A percentile compares a stretch with the other conserved stretches of the same genome.
Conservation (phyloP, 2,888 invertebrate species). For the Papilio gigon region DNA sequence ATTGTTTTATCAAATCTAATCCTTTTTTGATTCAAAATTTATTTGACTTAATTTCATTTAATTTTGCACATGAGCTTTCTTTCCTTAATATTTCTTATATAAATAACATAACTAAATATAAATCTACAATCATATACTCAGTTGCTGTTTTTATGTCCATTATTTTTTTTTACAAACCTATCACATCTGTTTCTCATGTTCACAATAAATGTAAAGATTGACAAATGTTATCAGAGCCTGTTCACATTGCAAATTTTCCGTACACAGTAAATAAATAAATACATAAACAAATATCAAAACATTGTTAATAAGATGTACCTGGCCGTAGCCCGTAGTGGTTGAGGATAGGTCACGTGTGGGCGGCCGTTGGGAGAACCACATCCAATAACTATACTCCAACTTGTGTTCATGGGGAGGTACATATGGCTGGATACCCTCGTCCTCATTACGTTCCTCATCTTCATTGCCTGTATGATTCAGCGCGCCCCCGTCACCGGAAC, state of each 20-base stretch:
- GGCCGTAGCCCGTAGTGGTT: conserved; percentile 76
- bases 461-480: conserved; percentile 65
- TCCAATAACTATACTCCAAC: conserved; percentile 95
- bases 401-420: conserved; percentile 94
- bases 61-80: no score
- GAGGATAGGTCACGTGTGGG: conserved; percentile 73
- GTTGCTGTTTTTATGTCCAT: not conserved
- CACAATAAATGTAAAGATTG: not conserved
- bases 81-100: no score
- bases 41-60: no score
- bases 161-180: not conserved
- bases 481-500: conserved; percentile 61
- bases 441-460: conserved; percentile 70
- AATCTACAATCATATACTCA: no score
- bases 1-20: no score
- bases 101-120: no score
- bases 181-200: not conserved
- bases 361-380: conserved; percentile 90
- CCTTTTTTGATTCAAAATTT: no score
- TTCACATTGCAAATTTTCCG: no score
- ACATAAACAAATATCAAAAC: conserved; percentile 8
- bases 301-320: conserved; percentile 57
- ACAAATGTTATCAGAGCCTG: not conserved
- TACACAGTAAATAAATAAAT: conserved; percentile 19
- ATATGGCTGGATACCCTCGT: conserved; percentile 66